Base-by-base conservation (phyloP, 2,113 vertebrate species). In the Melanotaenia duboulayi region DNA sequence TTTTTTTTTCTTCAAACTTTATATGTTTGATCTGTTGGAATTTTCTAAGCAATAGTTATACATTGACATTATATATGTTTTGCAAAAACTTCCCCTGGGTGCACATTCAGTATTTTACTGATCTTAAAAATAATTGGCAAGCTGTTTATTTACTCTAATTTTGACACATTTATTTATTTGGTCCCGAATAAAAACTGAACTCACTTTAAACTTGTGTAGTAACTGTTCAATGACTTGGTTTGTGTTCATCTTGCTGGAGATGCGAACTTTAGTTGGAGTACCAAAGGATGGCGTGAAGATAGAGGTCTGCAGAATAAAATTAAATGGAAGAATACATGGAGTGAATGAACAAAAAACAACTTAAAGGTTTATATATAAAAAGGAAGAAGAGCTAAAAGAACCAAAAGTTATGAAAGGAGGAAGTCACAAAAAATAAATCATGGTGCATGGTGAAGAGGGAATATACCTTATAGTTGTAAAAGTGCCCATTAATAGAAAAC, bases 401-500 rank as follows among this genome's bases (percentile, higher is more conserved):
- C 7, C 4, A 16, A 13, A 42, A 40, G 12, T 10, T 1, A 17
- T 44, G n/a, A 19, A 8, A 48, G 44, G 8, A 48, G 4, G 8
- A 42, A 42, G 12, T 42, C 32, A 42, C 12, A 19, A 48, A n/a
- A 5, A n/a, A 48, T 17, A 48, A 48, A 19, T n/a, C 17, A 48
- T 48, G 6, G 32, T 35, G 32, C 4, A 35, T 11, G 10, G n/a
- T 10, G n/a, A 17, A 37, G 2, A 25, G 55, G 46, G 58, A 37
- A 71, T 17, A 71, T 42, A 96, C 97, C 94, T 97, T 95, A 0
- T 97, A 93, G 87, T 98, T 95, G 71, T 99, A 99, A 83, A 96
- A 96, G 74, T 99, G 97, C 19, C 97, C 96, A 0, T 98, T 98
- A 73, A 98, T 99, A 0, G 96, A 99, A 66, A 96, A 96, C 55